Base-by-base conservation (phyloP, 2,113 vertebrate genomes). In the Pomatorhinus ruficollis region DNA sequence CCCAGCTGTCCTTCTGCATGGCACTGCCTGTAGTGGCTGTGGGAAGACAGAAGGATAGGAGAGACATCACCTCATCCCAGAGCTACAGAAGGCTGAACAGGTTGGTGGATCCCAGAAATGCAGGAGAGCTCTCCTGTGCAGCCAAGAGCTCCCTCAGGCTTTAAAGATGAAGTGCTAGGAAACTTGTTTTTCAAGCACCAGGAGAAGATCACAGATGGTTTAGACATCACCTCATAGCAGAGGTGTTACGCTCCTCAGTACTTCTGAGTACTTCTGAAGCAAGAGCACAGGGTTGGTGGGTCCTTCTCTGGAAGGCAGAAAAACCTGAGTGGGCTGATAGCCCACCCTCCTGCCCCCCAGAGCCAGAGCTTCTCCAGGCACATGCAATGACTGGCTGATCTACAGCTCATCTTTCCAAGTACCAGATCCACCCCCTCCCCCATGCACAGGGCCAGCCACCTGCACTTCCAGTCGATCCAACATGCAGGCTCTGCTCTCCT, bases 401-500 rank as follows among this genome's bases (percentile, higher is more conserved):
- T 64, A 44, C 53, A 87, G 63, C 71, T 68, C 90, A 31, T 44
- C 53, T 49, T 37, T 27, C 24, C 12, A 4, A 40, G 39, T 3
- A 42, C 5, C 40, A 87, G 31, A 78, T 47, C 74, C 54, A 49
- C 6, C 9, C 57, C 40, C 15, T 49, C 40, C 45, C 30, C 37
- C 21, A 0, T 4, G 27, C 59, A 56, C 44, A 83, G 74, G 31
- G 35, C 61, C 0, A 0, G 37, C 76, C 72, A 81, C 89, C 69
- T 89, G 91, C 53, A 45, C 60, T 54, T 35, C 47, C 60, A 92
- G 56, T 50, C n/a, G 0, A 31, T 70, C 19, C 63, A 83, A 66
- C 13, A 20, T 0, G 0, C 4, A 3, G 59, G 23, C 60, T 80
- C 85, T 42, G 59, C 69, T 47, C 13, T 70, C 64, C 61, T 71